These are phyloP conservation scores for Heliconius himera DNA, from an alignment of 1,140 invertebrate species.

Conservation along the genomic window DNA sequence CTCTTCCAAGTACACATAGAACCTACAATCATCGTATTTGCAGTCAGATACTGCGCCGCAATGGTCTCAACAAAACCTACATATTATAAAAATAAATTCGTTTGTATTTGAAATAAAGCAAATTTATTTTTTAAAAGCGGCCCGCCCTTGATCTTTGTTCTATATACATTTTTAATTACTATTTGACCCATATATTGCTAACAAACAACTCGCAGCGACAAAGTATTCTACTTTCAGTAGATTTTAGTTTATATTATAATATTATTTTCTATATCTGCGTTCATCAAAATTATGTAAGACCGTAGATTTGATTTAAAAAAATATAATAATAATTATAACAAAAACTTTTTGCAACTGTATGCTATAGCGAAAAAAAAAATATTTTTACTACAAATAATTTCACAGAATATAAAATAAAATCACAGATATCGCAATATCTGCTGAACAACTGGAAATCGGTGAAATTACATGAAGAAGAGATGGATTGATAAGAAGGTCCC, in stretches of 20 bases:
- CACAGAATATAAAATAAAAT: no score
- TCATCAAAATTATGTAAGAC: not conserved
- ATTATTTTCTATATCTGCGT: not conserved
- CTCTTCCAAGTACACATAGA: no score
- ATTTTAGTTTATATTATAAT: not conserved
- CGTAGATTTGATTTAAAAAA: not conserved
- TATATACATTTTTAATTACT: constrained; percentile 12
- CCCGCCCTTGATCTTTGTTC: constrained; percentile 10
- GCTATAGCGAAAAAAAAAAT: not conserved
- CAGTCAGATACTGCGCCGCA: no score
- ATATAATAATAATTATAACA: no score
- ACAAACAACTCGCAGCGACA: constrained; percentile 2
- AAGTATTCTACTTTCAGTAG: not conserved
- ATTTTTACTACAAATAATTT: not conserved
- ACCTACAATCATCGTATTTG: no score
- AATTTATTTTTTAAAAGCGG: constrained; percentile 3
- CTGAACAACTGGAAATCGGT: no score
- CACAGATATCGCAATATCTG: no score
- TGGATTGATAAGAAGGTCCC: no score
- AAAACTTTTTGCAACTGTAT: no score
- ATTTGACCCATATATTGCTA: constrained; percentile 9
- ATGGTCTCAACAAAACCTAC: not conserved
- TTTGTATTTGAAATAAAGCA: not conserved
- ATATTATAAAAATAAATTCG: not conserved
- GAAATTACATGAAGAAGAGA: no score